A percentile compares a stretch with the other conserved stretches of the same genome.
These are phyloP conservation scores for Coenonympha glycerion DNA, from an alignment of 2,888 invertebrate genomes.

Conservation along the genomic window DNA sequence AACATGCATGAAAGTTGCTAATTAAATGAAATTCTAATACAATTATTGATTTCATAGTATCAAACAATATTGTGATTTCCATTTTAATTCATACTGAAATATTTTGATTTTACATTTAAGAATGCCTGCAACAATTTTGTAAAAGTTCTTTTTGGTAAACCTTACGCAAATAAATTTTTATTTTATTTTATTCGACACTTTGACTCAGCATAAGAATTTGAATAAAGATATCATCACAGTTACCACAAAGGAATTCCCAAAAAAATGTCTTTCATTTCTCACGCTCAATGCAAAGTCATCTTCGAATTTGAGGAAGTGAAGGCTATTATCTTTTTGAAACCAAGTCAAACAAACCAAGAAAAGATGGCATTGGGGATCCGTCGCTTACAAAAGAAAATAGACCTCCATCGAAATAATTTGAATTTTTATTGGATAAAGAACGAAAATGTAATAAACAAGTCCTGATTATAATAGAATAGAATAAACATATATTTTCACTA, in stretches of 20 bases:
- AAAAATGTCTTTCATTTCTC: constrained; percentile 60
- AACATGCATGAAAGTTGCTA: neutral
- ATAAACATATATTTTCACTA: too few relatives aligned
- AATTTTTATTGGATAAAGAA: neutral
- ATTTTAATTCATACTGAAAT: too few relatives aligned
- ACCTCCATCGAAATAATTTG: too few relatives aligned
- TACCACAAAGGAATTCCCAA: constrained; percentile 34
- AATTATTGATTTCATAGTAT: too few relatives aligned
- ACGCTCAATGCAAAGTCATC: constrained; percentile 59
- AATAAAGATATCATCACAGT: constrained; percentile 25
- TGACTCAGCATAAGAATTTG: constrained; percentile 6
- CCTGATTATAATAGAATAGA: too few relatives aligned
- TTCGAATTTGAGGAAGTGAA: constrained; percentile 65
- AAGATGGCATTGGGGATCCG: constrained; percentile 31
- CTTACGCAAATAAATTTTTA: neutral
- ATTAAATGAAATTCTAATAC: too few relatives aligned
- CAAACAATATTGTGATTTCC: too few relatives aligned
- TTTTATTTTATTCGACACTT: neutral
- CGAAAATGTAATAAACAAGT: too few relatives aligned
- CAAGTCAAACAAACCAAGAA: constrained; percentile 57
- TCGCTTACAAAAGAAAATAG: neutral
- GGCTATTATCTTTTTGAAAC: constrained; percentile 62
- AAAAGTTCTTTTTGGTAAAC: too few relatives aligned
- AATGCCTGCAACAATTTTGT: too few relatives aligned
- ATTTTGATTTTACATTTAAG: too few relatives aligned